phyloP scores from a whole-genome alignment of 2,113 vertebrate species.

The Sclerurus mexicanus region DNA sequence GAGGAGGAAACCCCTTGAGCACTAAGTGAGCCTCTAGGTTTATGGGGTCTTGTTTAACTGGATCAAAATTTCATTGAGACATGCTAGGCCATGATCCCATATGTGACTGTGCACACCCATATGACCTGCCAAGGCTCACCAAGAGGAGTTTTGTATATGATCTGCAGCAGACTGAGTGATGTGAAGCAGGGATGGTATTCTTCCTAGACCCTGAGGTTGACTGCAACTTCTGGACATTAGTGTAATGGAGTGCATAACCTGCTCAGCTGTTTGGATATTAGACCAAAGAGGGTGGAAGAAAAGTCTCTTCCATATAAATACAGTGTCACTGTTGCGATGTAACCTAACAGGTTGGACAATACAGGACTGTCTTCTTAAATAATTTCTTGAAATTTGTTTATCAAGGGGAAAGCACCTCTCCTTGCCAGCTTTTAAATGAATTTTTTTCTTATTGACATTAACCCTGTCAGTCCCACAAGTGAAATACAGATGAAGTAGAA shows the following conservation, averaged over 20 bases:
- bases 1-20: not conserved
- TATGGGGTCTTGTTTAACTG: not conserved
- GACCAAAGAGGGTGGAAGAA: not conserved
- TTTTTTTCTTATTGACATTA: not conserved
- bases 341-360: not conserved
- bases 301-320: not conserved
- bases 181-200: not conserved
- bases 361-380: not conserved
- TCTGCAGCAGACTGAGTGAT: not conserved
- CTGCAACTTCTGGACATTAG: not conserved
- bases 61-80: not conserved
- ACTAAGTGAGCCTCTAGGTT: not conserved
- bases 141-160: not conserved
- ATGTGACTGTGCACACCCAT: not conserved
- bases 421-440: not conserved
- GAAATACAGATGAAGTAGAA: not conserved
- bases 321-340: not conserved
- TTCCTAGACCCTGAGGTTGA: not conserved
- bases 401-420: not conserved
- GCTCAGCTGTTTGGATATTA: not conserved
- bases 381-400: slow-evolving; percentile 12
- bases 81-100: not conserved
- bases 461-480: not conserved
- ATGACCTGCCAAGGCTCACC: not conserved
- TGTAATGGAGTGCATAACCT: not conserved